These are phyloP conservation scores for Rugalucina vietnamica DNA, from an alignment of 2,888 invertebrate genomes.

Conservation along the genomic window DNA sequence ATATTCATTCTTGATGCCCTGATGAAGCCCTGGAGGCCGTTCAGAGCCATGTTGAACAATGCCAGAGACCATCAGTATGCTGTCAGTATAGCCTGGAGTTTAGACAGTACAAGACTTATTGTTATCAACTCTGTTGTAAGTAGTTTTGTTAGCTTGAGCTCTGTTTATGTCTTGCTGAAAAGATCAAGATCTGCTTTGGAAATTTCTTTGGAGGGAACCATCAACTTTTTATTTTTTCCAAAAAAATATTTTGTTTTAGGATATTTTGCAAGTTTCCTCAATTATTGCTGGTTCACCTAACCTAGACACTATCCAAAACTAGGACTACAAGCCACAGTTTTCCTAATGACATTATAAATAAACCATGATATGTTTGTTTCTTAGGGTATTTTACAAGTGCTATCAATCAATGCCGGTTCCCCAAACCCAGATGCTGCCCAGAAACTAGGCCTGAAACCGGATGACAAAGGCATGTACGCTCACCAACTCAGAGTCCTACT, in stretches of 20 bases:
- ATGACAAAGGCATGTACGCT: conserved; percentile 61
- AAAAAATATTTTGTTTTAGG: no score
- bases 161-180: not conserved
- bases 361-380: no score
- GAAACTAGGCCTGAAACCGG: conserved; percentile 61
- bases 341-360: no score
- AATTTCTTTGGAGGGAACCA: no score
- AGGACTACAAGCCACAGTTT: no score
- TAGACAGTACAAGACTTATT: conserved; percentile 68
- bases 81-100: conserved; percentile 71
- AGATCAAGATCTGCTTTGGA: no score
- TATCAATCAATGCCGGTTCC: conserved; percentile 62
- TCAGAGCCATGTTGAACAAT: conserved; percentile 58
- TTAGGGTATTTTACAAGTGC: conserved; percentile 70
- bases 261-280: no score
- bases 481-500: conserved; percentile 61
- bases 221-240: no score
- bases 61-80: conserved; percentile 56
- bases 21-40: conserved; percentile 68
- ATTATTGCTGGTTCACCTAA: no score
- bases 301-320: no score
- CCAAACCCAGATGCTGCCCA: conserved; percentile 50
- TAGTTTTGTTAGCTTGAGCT: not conserved
- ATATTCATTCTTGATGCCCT: conserved; percentile 69
- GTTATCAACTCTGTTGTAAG: conserved; percentile 68